A percentile compares a stretch with the other conserved stretches of the same genome.
Evolutionary conservation across 2,797 vertebrate genomes (phyloP).

Genomic region (Linurgus olivaceus): DNA sequence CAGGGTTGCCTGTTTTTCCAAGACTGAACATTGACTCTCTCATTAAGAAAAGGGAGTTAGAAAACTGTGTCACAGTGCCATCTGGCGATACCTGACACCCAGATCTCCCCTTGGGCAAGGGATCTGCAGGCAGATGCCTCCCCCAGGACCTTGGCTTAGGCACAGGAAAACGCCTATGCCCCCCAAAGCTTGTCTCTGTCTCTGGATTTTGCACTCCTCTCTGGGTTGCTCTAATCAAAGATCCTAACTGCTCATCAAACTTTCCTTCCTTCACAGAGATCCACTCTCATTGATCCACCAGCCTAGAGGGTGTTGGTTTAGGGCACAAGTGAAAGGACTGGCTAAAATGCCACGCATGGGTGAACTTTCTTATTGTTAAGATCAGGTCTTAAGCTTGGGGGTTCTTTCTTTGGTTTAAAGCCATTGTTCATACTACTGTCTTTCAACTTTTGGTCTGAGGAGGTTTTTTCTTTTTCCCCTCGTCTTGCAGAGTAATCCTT

Average conservation of each 20-base stretch:
- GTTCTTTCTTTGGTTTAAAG: not conserved
- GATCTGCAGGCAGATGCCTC: not conserved
- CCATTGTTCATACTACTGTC: not conserved
- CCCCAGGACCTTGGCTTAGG: not conserved
- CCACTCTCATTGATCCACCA: not conserved
- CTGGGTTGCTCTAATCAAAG: not conserved
- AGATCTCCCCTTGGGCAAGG: not conserved
- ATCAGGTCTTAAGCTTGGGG: not conserved
- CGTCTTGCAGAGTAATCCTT: not conserved
- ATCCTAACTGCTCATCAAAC: not conserved
- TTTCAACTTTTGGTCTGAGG: not conserved
- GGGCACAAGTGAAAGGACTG: not conserved
- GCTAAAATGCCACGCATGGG: not conserved
- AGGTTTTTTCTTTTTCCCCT: not conserved
- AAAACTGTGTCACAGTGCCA: conserved; percentile 69
- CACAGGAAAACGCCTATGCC: rapidly evolving
- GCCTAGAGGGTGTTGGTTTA: not conserved
- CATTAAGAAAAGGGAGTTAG: not conserved
- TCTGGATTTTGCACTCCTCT: not conserved
- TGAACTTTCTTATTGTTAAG: not conserved
- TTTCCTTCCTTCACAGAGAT: not conserved
- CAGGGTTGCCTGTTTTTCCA: not conserved
- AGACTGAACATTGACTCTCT: not conserved
- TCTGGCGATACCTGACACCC: conserved; percentile 52
- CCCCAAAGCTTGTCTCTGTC: not conserved